Percentiles rank a stretch among this genome's conserved stretches.
These are phyloP conservation scores for Calliphora vicina DNA, from an alignment of 1,140 invertebrate species.

Conservation along the genomic window DNA sequence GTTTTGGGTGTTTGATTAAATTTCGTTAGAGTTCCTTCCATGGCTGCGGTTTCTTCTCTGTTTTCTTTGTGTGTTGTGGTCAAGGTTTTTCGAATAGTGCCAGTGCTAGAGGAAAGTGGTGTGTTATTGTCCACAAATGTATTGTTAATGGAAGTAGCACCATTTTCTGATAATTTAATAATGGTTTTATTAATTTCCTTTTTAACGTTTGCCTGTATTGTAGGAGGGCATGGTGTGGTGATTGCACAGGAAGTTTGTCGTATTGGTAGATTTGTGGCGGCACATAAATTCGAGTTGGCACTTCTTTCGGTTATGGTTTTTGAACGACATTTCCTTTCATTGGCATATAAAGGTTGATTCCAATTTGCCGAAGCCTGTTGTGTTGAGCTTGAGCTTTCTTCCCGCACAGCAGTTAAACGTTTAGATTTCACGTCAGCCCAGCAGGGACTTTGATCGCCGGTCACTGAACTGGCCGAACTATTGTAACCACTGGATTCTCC, in stretches of 20 bases:
- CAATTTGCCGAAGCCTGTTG: neutral
- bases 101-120: neutral
- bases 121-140: conserved; percentile 58
- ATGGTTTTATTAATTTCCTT: conserved; percentile 71
- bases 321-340: neutral
- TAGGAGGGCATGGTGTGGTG: neutral
- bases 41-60: neutral
- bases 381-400: conserved; percentile 53
- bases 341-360: conserved; percentile 16
- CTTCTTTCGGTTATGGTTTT: neutral
- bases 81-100: neutral
- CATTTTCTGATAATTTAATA: conserved; percentile 73
- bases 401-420: conserved; percentile 73
- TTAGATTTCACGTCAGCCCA: conserved; percentile 68
- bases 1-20: neutral
- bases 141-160: conserved; percentile 70
- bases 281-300: neutral
- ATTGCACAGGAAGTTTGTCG: conserved; percentile 19
- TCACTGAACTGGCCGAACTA: conserved; percentile 78
- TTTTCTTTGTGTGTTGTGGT: neutral
- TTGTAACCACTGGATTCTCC: conserved; percentile 83
- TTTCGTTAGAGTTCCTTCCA: conserved; percentile 20
- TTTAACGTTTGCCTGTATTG: neutral
- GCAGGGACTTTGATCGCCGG: conserved; percentile 74
- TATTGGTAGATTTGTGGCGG: neutral